Evolutionary conservation across 2,888 invertebrate species (phyloP), one percentile per base, ranked within the genome.

Genomic region (Siphlonurus alternatus): DNA sequence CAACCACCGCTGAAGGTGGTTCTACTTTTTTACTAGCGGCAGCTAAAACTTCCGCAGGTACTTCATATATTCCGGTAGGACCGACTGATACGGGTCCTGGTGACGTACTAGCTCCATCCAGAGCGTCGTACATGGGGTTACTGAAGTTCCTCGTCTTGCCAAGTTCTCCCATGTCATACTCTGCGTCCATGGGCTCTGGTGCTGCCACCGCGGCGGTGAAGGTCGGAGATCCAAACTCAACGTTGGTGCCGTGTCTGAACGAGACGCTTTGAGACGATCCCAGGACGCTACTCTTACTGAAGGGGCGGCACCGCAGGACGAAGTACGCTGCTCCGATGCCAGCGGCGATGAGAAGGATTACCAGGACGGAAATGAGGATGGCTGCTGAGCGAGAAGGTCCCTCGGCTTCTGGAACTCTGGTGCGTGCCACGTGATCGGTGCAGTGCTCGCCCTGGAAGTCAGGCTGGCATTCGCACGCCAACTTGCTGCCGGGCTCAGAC

Each of bases 71-170:
- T 70, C 88, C 88, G 88, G 88, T 61, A 23, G 69, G 67, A 20
- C 70, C 68, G 20, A 71, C 71, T 59, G 67, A 69, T n/a, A n/a
- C n/a, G n/a, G n/a, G n/a, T 23, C 68, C 67, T 18, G 70, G 68
- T 22, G 70, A 67, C 2, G 70, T 69, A 61, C 72, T 72, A 63
- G 70, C 72, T 64, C 69, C 73, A 67, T 78, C 76, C 70, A 78
- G 71, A 1, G 92, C 93, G 73, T 98, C 97, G 76, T 97, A 98
- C 90, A 97, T 95, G 61, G 97, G 97, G 79, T 98, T 98, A 72
- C 92, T 89, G 80, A 98, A 98, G 77, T 98, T 96, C 63, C 95
- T 80, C 65, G 86, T 87, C 76, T 91, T 92, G 69, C 85, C 83
- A 1, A 87, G 83, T 67, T 90, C 88, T 71, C 88, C 88, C 71